Conservation (phyloP, 1,140 invertebrate genomes). For the Zaprionus taronus region DNA sequence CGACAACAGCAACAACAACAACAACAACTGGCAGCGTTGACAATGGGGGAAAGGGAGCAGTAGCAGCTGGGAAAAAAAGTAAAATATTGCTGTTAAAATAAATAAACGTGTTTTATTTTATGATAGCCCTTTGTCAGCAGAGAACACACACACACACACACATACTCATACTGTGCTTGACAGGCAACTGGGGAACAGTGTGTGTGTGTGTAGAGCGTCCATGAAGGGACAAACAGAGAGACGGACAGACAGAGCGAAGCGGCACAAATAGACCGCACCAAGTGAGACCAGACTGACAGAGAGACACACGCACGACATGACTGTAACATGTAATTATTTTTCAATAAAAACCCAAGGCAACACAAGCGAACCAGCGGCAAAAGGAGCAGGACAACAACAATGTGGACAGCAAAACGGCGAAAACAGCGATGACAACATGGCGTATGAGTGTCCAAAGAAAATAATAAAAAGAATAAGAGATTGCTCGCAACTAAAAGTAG, state of each 20-base stretch:
- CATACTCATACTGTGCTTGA: constrained; percentile 63
- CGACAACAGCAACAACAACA: constrained; percentile 12
- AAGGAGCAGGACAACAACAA: constrained; percentile 25
- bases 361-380: constrained; percentile 50
- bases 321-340: constrained; percentile 84
- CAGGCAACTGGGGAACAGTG: constrained; percentile 57
- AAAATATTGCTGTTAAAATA: constrained; percentile 62
- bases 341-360: constrained; percentile 82
- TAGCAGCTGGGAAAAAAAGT: constrained; percentile 15
- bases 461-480: constrained; percentile 48
- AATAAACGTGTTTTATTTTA: constrained; percentile 80
- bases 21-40: constrained; percentile 38
- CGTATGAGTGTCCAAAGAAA: constrained; percentile 70
- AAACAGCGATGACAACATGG: constrained; percentile 69
- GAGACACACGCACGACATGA: constrained; percentile 75
- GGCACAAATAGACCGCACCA: constrained; percentile 74
- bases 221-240: constrained; percentile 11
- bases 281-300: constrained; percentile 57
- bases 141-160: constrained; percentile 53
- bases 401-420: constrained; percentile 39
- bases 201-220: constrained; percentile 19
- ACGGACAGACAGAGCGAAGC: constrained; percentile 32
- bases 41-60: constrained; percentile 32
- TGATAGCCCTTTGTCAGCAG: constrained; percentile 78
- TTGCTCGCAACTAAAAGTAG: constrained; percentile 16